Evolutionary conservation across 2,888 invertebrate genomes (phyloP).

Genomic region (Calameuta filiformis): DNA sequence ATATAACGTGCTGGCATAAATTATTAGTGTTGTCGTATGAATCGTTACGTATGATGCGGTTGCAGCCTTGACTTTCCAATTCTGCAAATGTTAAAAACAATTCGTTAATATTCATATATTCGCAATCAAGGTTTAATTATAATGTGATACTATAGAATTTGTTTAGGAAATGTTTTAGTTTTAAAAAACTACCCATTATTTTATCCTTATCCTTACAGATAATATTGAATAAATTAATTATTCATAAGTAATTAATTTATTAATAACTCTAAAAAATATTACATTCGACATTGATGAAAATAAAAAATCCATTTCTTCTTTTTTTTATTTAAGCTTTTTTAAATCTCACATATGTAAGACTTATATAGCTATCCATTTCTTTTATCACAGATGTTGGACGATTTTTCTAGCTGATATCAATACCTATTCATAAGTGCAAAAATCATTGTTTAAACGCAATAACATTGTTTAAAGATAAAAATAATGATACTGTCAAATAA

Average conservation of each 20-base stretch:
- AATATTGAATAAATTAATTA: neutral
- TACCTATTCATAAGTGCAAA: no score
- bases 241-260: neutral
- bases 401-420: neutral
- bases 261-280: neutral
- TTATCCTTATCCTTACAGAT: neutral
- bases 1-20: conserved; percentile 42
- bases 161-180: no score
- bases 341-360: no score
- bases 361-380: neutral
- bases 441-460: no score
- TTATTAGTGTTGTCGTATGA: conserved; percentile 34
- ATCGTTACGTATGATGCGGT: conserved; percentile 16
- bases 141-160: no score
- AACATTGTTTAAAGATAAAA: neutral
- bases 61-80: neutral
- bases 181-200: no score
- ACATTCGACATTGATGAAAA: neutral
- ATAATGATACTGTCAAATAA: neutral
- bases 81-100: neutral
- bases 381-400: neutral
- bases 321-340: no score
- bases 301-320: neutral
- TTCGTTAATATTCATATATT: neutral
- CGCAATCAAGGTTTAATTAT: no score